phyloP scores from a whole-genome alignment of 2,797 vertebrate species.

The Xenopus petersii region DNA sequence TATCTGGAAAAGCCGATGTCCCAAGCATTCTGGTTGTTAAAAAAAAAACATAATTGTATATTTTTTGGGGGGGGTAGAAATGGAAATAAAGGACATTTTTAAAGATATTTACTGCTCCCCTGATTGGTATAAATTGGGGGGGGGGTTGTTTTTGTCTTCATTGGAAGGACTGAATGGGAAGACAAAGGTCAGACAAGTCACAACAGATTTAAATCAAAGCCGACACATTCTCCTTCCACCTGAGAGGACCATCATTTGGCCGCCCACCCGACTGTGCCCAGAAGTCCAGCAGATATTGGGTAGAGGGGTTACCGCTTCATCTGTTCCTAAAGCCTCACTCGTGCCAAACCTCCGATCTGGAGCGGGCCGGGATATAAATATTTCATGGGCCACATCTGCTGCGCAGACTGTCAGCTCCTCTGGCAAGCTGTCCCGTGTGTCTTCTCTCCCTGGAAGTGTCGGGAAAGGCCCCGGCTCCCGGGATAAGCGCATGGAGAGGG shows the following conservation, averaged over 20 bases:
- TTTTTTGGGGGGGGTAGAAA: no score
- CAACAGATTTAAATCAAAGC: not conserved
- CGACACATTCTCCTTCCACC: not conserved
- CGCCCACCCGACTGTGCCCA: not conserved
- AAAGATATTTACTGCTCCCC: no score
- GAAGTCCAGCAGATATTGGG: not conserved
- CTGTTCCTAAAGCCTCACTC: not conserved
- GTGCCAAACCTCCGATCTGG: not conserved
- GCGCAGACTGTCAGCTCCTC: slow-evolving; percentile 2
- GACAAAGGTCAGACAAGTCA: not conserved
- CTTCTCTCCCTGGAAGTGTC: no score
- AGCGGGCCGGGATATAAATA: not conserved
- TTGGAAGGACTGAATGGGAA: not conserved
- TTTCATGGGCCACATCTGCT: not conserved
- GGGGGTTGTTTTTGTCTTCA: no score
- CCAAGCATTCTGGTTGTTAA: no score
- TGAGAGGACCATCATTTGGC: not conserved
- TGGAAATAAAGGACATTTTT: no score
- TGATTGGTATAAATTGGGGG: no score
- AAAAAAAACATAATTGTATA: no score
- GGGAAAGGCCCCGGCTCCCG: not conserved
- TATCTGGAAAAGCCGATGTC: no score
- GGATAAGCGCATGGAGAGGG: not conserved
- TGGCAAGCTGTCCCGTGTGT: not conserved
- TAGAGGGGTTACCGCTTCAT: not conserved